Percentiles rank a stretch among this genome's conserved stretches.
phyloP scores from a whole-genome alignment of 1,140 invertebrate species.

The Patella vulgata region DNA sequence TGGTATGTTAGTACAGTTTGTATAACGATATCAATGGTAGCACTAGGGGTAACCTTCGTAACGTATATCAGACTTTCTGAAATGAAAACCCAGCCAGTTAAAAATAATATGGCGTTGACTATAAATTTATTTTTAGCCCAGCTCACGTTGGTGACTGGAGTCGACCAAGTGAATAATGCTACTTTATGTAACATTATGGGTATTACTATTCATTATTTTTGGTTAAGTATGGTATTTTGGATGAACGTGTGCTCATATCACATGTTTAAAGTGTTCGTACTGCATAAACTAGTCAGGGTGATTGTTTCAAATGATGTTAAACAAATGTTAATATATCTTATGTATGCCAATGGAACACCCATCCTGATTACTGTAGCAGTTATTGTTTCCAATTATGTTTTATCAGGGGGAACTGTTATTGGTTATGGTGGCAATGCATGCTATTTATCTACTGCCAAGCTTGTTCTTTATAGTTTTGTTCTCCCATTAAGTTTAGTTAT shows the following conservation, averaged over 20 bases:
- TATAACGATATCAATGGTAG: conserved; percentile 10
- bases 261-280: conserved; percentile 10
- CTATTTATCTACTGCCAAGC: conserved; percentile 20
- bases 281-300: no score
- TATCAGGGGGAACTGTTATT: background rate
- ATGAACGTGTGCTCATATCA: conserved; percentile 9
- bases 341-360: conserved; percentile 9
- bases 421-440: conserved; percentile 28
- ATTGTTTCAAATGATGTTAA: no score
- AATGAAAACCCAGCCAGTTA: conserved; percentile 7
- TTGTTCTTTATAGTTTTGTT: conserved; percentile 15
- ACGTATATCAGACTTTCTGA: conserved; percentile 2
- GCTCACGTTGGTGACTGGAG: conserved; percentile 4
- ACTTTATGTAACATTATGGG: conserved; percentile 4
- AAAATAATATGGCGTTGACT: conserved; percentile 11
- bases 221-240: conserved; percentile 13
- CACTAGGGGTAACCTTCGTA: background rate
- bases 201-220: conserved; percentile 5
- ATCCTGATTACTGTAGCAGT: conserved; percentile 6
- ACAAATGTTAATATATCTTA: background rate
- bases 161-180: no score
- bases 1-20: conserved; percentile 1
- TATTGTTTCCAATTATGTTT: background rate
- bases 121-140: conserved; percentile 10
- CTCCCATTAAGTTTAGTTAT: conserved; percentile 18